Conservation (phyloP, 2,888 invertebrate species). For the Tiphia femorata region DNA sequence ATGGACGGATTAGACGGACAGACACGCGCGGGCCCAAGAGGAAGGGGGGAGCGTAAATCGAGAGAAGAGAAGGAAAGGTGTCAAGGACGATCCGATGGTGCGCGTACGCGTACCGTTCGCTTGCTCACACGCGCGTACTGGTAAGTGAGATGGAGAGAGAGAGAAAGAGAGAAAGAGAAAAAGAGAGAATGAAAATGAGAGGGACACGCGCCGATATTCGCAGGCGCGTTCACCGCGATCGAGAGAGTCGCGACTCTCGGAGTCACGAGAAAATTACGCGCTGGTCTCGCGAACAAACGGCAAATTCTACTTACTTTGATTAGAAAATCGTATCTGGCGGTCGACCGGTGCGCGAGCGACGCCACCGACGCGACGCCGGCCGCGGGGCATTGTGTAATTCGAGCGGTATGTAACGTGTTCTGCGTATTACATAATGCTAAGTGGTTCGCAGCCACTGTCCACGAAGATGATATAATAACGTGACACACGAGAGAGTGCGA, state of each 20-base stretch:
- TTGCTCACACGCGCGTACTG: constrained; percentile 10
- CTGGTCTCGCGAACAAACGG: constrained; percentile 19
- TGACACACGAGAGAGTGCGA: background rate
- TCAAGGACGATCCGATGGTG: constrained; percentile 55
- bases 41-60: too few relatives aligned
- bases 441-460: constrained; percentile 28
- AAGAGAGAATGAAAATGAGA: too few relatives aligned
- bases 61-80: constrained; percentile 52
- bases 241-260: too few relatives aligned
- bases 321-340: constrained; percentile 35
- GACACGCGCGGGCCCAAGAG: too few relatives aligned
- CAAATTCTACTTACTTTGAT: constrained; percentile 32
- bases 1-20: too few relatives aligned
- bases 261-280: too few relatives aligned
- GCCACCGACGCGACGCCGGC: background rate
- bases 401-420: constrained; percentile 17
- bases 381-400: constrained; percentile 35
- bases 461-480: constrained; percentile 46
- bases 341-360: background rate
- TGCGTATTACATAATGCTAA: constrained; percentile 34
- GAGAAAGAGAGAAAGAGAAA: too few relatives aligned
- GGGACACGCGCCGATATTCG: too few relatives aligned
- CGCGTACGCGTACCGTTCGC: constrained; percentile 7
- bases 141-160: too few relatives aligned
- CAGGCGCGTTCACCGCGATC: too few relatives aligned